Evolutionary conservation across 2,888 invertebrate genomes (phyloP), one percentile per base, ranked within the genome.

Genomic region (Thyatira batis): DNA sequence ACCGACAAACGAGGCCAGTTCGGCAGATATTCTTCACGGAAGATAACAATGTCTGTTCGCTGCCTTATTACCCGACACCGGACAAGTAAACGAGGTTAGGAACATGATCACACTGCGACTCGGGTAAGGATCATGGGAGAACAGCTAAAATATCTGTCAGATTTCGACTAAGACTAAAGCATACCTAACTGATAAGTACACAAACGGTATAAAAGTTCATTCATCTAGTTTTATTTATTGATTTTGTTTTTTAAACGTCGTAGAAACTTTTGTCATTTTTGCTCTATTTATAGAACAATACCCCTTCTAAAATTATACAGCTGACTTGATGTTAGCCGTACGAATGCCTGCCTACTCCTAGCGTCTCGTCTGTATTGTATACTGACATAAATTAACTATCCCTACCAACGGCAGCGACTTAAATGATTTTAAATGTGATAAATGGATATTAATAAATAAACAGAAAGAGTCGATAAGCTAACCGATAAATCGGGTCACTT

Each of bases 1-100:
- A 80, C 80, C 80, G 75, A 57, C 43, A 60, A 72, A 62, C 65
- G 74, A 66, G 75, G 74, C 64, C 71, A 57, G 30, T 50, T 56
- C 49, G 59, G 57, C 63, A 70, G 69, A 72, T 76, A 76, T 64
- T 71, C 63, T 63, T 63, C 60, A 48, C 49, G 56, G 44, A 57
- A 65, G 75, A 74, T 78, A 76, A 73, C 67, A 65, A 60, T 62
- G 60, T 62, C 61, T 67, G 71, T 69, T 67, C 60, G 65, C 66
- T 60, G 57, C 60, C 60, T 69, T 63, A 45, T 45, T 46, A 23
- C 13, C 25, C 23, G 39, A 39, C 39, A 17, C 8, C 13, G 50
- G 45, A 52, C 50, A 52, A 54, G 50, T 50, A 54, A 57, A 52
- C 25, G 21, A 44, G 21, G 33, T 48, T 50, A 20, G 20, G 20